Percentiles rank a stretch among this genome's conserved stretches.
phyloP scores from a whole-genome alignment of 2,888 invertebrate genomes.

The Drosophila affinis region DNA sequence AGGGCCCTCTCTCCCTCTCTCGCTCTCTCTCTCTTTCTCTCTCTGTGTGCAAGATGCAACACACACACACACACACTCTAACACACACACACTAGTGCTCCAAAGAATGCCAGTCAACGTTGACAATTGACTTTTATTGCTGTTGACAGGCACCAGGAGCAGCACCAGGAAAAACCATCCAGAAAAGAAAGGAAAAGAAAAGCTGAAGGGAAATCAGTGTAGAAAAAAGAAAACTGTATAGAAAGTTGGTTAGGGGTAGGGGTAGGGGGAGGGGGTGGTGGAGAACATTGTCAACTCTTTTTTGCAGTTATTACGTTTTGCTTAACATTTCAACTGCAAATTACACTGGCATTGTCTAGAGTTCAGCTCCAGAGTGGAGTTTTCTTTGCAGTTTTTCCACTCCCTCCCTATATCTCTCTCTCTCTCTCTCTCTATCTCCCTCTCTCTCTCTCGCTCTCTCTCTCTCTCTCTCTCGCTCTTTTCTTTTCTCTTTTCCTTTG shows the following conservation, averaged over 20 bases:
- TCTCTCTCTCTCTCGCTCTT: too few relatives aligned
- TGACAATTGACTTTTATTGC: conserved; percentile 79
- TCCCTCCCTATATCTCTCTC: not conserved
- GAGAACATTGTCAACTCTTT: conserved; percentile 66
- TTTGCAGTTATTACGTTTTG: conserved; percentile 70
- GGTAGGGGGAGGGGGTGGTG: not conserved
- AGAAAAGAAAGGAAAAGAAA: conserved; percentile 9
- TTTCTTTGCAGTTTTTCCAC: conserved; percentile 4
- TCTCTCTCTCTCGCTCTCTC: too few relatives aligned
- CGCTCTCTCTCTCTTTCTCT: not conserved
- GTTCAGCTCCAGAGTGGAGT: conserved; percentile 33
- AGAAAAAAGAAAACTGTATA: conserved; percentile 4
- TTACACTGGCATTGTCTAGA: conserved; percentile 67
- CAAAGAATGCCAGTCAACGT: conserved; percentile 56
- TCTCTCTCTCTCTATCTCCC: not conserved
- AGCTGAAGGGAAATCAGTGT: conserved; percentile 4
- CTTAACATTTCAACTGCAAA: conserved; percentile 65
- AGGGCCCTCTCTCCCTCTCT: conserved; percentile 21
- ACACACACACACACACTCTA: conserved; percentile 41
- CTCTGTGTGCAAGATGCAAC: conserved; percentile 29
- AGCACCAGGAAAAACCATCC: conserved; percentile 12
- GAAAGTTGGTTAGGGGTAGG: conserved; percentile 27
- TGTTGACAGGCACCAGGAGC: conserved; percentile 52
- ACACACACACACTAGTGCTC: conserved; percentile 11
- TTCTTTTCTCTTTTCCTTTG: not conserved